Conservation (phyloP, 2,113 vertebrate species). For the Hippocampus mohnikei region DNA sequence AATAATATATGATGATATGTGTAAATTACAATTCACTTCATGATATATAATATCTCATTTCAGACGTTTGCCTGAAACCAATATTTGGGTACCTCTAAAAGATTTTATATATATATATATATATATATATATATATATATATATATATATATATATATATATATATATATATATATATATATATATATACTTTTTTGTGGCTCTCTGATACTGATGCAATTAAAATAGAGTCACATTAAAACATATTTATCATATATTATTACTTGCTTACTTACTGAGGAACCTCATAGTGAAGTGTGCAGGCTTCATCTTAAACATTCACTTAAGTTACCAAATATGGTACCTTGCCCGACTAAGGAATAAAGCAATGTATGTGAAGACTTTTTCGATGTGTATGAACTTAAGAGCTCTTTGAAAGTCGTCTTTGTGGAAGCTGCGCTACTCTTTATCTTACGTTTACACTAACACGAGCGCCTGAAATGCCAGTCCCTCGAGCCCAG, state of each 20-base stretch:
- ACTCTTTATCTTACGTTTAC: background rate
- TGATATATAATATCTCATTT: too few species aligned
- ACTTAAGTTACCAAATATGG: constrained; percentile 1
- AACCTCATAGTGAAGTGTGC: background rate
- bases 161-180: too few species aligned
- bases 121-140: too few species aligned
- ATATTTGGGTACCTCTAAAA: too few species aligned
- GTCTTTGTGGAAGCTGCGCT: background rate
- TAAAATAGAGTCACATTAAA: background rate
- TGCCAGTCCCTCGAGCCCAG: constrained; percentile 19
- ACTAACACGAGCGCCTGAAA: constrained; percentile 28
- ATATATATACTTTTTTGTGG: background rate
- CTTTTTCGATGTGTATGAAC: background rate
- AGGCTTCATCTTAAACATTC: background rate
- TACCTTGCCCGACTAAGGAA: background rate
- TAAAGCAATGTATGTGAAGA: background rate
- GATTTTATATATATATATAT: too few species aligned
- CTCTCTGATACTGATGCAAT: background rate
- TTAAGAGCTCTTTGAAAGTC: background rate
- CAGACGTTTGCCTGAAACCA: too few species aligned
- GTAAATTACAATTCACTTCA: too few species aligned
- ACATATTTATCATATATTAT: background rate
- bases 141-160: too few species aligned
- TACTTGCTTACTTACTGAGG: background rate
- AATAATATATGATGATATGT: too few species aligned